Base-by-base conservation (phyloP, 2,113 vertebrate genomes). In the Rallus limicola region DNA sequence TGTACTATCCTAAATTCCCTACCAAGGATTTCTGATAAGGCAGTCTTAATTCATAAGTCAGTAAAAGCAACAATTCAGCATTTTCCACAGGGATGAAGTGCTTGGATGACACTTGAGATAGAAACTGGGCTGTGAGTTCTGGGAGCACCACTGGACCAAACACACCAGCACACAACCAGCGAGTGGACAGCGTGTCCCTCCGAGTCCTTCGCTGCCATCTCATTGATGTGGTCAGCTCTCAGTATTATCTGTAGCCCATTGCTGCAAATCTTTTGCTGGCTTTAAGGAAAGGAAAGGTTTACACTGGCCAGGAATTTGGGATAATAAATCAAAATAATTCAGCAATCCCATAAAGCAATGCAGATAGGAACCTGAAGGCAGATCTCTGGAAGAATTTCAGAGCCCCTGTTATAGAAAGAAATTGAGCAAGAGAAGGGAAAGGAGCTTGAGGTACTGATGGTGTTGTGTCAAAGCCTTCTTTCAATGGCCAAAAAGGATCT, bases 271-370 rank as follows among this genome's bases (percentile, higher is more conserved):
- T 90, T 46, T 62, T 4, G 81, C 86, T 82, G 91, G 86, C 91
- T 96, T 90, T 33, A 25, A 55, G 90, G 81, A 93, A 88, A 95
- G 92, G 92, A 97, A 97, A 96, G 91, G 59, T 97, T 97, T 95
- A 72, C 63, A 10, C 88, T 96, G 96, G 95, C 97, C 91, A 78
- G 82, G 19, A 8, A 4, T 50, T 69, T 8, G 44, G 91, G 89
- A 58, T 92, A 77, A 96, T 96, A 97, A 97, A 97, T 97, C 93
- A 82, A 67, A 52, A 89, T 9, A 36, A 81, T 76, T 94, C 92
- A 87, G 83, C 95, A 63, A 88, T 60, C 83, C 48, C 24, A 78
- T 85, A 21, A 82, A 94, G 93, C 86, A 91, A 89, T 67, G 80
- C 62, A 70, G 40, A 28, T 13, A 60, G 93, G 85, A 88, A 80